Base-by-base conservation (phyloP, 2,797 vertebrate genomes). In the Chelon auratus region DNA sequence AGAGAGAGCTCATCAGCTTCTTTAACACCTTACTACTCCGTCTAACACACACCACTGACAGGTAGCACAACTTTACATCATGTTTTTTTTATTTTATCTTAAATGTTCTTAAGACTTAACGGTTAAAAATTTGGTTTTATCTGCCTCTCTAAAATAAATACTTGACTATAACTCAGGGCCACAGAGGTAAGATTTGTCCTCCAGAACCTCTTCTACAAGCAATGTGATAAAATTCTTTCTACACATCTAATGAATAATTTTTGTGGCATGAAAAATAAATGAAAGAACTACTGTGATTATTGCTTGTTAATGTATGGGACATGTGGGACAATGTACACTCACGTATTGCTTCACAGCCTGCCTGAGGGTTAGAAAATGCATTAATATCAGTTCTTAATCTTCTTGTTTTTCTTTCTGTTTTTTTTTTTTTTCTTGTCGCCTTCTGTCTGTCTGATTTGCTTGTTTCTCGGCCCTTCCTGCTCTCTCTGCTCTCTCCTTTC, bases 1-100 rank as follows among this genome's bases (percentile, higher is more conserved):
- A 98, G 92, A 96, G 95, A 86, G 97, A 97, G 59, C 93, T 99
- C 83, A 91, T 93, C 30, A 37, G 53, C 55, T 94, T 99, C 83
- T 97, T 97, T 87, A 97, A 91, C 80, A 93, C 88, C 0, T 54
- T 98, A 73, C 93, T 99, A 45, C 92, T 93, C 76, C 80, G 86
- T 37, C 93, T 96, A 4, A 13, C 83, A 67, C 86, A 88, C 36
- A 91, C 93, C 65, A 91, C 94, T 48, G 95, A 98, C 95, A 97
- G 96, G 97, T 99, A 93, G 12, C 30, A 15, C 1, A 42, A 43
- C 20, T 51, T 39, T 33, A 61, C 24, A 24, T 24, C 24, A 24
- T 24, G 24, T 24, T 26, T 1, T 26, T 26, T 26, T 26, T 26
- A 4, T 26, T 26, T 26, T 26, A 26, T 26, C 24, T 26, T 26